A percentile compares a stretch with the other conserved stretches of the same genome.
phyloP scores from a whole-genome alignment of 2,113 vertebrate species.

The Elaphurus davidianus region DNA sequence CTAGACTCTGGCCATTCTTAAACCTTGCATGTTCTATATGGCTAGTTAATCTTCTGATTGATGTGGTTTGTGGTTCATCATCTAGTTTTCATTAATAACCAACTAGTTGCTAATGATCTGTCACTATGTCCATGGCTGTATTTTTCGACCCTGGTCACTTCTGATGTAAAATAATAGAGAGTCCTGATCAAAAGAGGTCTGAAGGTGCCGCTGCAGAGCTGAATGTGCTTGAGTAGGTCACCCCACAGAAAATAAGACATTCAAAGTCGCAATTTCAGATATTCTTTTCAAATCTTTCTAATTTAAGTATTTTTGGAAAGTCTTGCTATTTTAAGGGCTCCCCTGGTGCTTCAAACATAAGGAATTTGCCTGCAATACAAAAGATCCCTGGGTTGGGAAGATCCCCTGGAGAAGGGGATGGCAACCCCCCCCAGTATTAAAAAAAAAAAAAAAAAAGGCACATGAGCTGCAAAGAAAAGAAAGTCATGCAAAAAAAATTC shows the following conservation, averaged over 20 bases:
- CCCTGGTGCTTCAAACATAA: background rate
- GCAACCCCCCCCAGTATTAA: background rate
- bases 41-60: background rate
- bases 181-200: background rate
- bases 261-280: background rate
- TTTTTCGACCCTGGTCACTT: background rate
- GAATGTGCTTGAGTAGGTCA: background rate
- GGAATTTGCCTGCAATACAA: background rate
- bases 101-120: background rate
- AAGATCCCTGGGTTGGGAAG: background rate
- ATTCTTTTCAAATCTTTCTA: background rate
- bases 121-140: background rate
- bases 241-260: background rate
- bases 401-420: background rate
- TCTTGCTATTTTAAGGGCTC: background rate
- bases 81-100: constrained; percentile 55
- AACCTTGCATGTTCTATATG: background rate
- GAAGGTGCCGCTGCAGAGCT: background rate
- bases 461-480: background rate
- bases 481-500: background rate
- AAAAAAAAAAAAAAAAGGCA: background rate
- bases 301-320: background rate
- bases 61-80: background rate
- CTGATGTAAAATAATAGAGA: background rate
- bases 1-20: background rate